A percentile compares a stretch with the other conserved stretches of the same genome.
These are phyloP conservation scores for Serrognathus titanus DNA, from an alignment of 2,888 invertebrate genomes.

Conservation along the genomic window DNA sequence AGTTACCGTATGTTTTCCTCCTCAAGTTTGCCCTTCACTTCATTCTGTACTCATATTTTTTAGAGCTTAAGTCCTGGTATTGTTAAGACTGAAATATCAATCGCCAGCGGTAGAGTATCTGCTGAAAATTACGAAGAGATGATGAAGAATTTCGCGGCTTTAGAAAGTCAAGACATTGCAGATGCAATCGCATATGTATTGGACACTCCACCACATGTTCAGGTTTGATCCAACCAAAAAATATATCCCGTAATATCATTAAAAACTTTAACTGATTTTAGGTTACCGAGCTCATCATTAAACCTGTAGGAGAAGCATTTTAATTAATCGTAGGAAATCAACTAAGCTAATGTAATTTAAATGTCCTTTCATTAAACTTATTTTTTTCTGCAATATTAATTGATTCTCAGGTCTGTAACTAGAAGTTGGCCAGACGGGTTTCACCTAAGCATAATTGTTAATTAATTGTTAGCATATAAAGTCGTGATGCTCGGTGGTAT, in stretches of 20 bases:
- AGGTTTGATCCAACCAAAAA: constrained; percentile 2
- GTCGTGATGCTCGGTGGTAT: too few relatives aligned
- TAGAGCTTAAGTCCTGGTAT: constrained; percentile 12
- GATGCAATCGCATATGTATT: constrained; percentile 5
- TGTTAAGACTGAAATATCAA: constrained; percentile 14
- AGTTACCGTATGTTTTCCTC: constrained; percentile 28
- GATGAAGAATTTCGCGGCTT: neutral
- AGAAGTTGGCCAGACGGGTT: too few relatives aligned
- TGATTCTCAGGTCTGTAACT: too few relatives aligned
- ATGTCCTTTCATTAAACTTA: too few relatives aligned
- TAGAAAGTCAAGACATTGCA: constrained; percentile 6
- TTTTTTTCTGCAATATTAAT: too few relatives aligned
- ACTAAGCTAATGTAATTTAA: too few relatives aligned
- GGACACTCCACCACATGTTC: constrained; percentile 1
- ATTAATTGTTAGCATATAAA: too few relatives aligned
- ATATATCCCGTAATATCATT: neutral
- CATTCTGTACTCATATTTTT: neutral
- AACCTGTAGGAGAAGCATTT: constrained; percentile 11
- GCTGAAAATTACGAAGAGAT: neutral
- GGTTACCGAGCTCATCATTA: constrained; percentile 15
- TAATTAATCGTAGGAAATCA: too few relatives aligned
- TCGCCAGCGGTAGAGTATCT: constrained; percentile 17
- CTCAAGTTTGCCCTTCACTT: neutral
- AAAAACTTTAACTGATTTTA: constrained; percentile 5
- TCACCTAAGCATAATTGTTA: too few relatives aligned